Evolutionary conservation across 1,140 invertebrate genomes (phyloP).

Genomic region (Prorops nasuta): DNA sequence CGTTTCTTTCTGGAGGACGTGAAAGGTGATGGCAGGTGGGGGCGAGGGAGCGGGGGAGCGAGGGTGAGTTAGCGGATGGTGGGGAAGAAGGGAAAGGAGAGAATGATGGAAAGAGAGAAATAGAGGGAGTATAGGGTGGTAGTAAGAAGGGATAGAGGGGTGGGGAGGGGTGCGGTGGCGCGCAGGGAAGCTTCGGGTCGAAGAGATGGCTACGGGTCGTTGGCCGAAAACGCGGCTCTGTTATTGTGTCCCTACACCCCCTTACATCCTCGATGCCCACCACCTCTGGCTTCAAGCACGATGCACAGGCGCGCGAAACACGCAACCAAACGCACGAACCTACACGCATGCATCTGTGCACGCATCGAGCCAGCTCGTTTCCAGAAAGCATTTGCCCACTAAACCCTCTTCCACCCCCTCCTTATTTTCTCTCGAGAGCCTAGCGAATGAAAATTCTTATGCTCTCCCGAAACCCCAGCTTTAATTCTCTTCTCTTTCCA

Average conservation of each 20-base stretch:
- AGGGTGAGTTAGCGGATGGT: constrained; percentile 29
- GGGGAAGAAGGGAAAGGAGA: constrained; percentile 21
- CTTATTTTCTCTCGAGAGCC: too few relatives aligned
- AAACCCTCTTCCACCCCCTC: not conserved
- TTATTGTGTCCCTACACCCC: constrained; percentile 43
- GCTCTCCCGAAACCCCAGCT: too few relatives aligned
- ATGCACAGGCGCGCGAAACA: too few relatives aligned
- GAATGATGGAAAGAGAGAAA: constrained; percentile 11
- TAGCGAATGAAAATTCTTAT: too few relatives aligned
- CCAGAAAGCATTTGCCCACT: constrained; percentile 15
- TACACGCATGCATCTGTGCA: constrained; percentile 16
- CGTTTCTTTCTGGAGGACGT: constrained; percentile 9
- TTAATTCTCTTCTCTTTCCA: too few relatives aligned
- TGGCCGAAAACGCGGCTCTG: constrained; percentile 53
- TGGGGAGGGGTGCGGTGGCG: too few relatives aligned
- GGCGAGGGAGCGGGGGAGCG: constrained; percentile 7
- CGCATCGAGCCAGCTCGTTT: constrained; percentile 12
- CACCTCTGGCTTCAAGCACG: constrained; percentile 31
- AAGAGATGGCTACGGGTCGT: constrained; percentile 52
- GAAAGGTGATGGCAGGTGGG: constrained; percentile 14
- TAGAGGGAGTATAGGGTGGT: too few relatives aligned
- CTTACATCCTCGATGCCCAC: constrained; percentile 13
- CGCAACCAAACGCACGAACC: constrained; percentile 21
- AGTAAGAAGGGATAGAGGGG: too few relatives aligned
- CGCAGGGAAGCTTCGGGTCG: too few relatives aligned